These are phyloP conservation scores for Chrysomallon squamiferum DNA, from an alignment of 1,140 invertebrate species.

Conservation along the genomic window DNA sequence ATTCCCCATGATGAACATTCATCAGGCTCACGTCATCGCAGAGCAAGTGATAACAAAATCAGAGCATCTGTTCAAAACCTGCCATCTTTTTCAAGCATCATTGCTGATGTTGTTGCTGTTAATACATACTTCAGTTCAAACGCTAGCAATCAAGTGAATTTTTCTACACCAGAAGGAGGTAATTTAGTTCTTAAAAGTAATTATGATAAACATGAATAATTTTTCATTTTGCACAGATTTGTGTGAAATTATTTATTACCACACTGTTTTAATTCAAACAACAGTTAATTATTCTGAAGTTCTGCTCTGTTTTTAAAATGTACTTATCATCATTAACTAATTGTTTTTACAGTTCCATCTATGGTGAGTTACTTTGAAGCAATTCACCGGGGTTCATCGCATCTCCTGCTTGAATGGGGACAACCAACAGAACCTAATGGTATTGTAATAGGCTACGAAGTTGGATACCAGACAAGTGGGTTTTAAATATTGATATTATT, in stretches of 20 bases:
- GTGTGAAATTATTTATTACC: too few species aligned
- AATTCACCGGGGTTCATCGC: conserved; percentile 85
- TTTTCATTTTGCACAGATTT: too few species aligned
- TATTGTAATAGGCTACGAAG: conserved; percentile 87
- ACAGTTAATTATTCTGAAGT: too few species aligned
- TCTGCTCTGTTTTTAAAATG: too few species aligned
- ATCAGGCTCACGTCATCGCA: conserved; percentile 2
- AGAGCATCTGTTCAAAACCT: conserved; percentile 28
- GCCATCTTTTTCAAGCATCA: conserved; percentile 81
- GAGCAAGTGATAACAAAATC: conserved; percentile 19
- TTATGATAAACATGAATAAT: background rate
- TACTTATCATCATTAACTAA: too few species aligned
- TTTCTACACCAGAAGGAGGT: conserved; percentile 90
- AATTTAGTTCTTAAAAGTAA: conserved; percentile 25
- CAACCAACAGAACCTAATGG: conserved; percentile 93
- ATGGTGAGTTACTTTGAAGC: conserved; percentile 74
- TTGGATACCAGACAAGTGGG: conserved; percentile 86
- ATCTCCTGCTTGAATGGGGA: conserved; percentile 88
- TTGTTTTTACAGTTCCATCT: conserved; percentile 28
- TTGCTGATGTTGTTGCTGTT: conserved; percentile 85
- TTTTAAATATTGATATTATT: too few species aligned
- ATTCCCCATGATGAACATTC: conserved; percentile 11
- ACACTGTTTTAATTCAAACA: too few species aligned
- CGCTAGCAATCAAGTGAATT: conserved; percentile 80
- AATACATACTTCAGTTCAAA: conserved; percentile 91